Evolutionary conservation across 2,888 invertebrate genomes (phyloP).

Genomic region (Autographa pulchrina): DNA sequence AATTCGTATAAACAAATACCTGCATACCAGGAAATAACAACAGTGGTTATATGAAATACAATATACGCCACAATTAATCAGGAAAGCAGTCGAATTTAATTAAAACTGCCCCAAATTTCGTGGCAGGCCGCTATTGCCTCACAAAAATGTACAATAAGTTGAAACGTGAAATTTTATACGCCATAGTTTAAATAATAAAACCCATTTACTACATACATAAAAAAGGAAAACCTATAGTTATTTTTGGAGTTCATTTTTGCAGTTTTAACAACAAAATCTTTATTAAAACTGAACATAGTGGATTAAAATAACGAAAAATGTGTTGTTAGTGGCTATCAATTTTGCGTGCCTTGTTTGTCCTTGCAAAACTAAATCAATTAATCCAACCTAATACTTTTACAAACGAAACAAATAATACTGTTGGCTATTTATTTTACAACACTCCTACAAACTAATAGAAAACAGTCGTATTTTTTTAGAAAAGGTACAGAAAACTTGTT

Average conservation of each 20-base stretch:
- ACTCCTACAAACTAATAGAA: too few relatives aligned
- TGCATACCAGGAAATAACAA: background rate
- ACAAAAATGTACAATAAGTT: conserved; percentile 22
- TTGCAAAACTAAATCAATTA: too few relatives aligned
- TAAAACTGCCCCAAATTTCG: conserved; percentile 22
- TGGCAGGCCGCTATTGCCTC: conserved; percentile 10
- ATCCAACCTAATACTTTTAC: too few relatives aligned
- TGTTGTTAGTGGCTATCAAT: background rate
- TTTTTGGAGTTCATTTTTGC: background rate
- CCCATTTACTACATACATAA: conserved; percentile 3
- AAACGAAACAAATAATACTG: too few relatives aligned
- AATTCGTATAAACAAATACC: background rate
- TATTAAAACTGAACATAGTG: conserved; percentile 4
- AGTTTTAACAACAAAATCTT: background rate
- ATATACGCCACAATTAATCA: conserved; percentile 34
- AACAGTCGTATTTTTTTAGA: too few relatives aligned
- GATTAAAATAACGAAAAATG: background rate
- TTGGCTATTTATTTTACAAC: too few relatives aligned
- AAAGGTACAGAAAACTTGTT: too few relatives aligned
- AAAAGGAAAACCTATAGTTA: background rate
- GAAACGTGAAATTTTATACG: conserved; percentile 15
- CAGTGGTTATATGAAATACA: background rate
- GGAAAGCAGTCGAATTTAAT: conserved; percentile 35
- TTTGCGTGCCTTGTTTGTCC: too few relatives aligned
- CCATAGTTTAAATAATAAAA: background rate